Evolutionary conservation across 2,113 vertebrate genomes (phyloP), one percentile per base, ranked within the genome.

Genomic region (Lanius collurio): DNA sequence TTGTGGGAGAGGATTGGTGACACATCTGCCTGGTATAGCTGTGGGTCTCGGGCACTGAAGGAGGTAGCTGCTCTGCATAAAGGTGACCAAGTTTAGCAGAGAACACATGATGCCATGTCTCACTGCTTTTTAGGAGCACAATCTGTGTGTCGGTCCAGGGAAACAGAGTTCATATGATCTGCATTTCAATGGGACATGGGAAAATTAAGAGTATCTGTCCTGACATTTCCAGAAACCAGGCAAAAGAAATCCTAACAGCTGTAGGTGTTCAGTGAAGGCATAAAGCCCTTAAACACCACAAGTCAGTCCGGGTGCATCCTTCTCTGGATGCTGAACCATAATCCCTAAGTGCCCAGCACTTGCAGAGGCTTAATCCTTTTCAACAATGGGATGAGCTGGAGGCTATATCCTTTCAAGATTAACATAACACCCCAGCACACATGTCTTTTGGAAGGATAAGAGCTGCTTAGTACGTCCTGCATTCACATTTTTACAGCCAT

Each of bases 381-480:
- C 89, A 95, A 95, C 91, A 96, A 93, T 0, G 64, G 81, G 85
- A 96, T 97, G 81, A 97, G 89, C 90, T 87, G 87, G 65, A 90
- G 89, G 77, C 69, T 78, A 53, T 90, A 70, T 79, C 86, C 86
- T 92, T 87, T 85, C 87, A 80, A 81, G 92, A 93, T 93, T 96
- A 96, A 75, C 31, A n/a, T 64, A 87, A 93, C 60, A 73, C 50
- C 42, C 78, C 81, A 77, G 83, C 4, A 9, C 75, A 68, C 44
- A 18, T 75, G 74, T 57, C 87, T 95, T 94, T 79, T 65, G 80
- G 75, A 62, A 91, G 67, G 62, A 53, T 77, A 81, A 84, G 57
- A 67, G 47, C 37, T 80, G 33, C 69, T 91, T 77, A 78, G 30
- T 41, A 47, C 37, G 33, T 62, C 71, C 83, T 56, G 55, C 83